These are phyloP conservation scores for Mesorhabditis sp. DNA, from an alignment of 2,888 invertebrate species.

Conservation along the genomic window DNA sequence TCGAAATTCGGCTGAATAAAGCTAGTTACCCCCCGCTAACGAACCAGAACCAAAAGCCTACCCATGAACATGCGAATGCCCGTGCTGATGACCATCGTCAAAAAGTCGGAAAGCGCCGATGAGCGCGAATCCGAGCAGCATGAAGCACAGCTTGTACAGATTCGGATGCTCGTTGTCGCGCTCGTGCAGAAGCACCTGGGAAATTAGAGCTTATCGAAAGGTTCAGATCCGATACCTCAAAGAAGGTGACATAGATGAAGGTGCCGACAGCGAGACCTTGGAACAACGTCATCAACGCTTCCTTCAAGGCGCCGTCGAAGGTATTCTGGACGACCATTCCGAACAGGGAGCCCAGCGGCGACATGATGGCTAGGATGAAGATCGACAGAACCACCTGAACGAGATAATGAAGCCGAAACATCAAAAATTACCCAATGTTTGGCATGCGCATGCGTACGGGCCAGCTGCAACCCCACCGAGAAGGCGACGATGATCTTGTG, in stretches of 20 bases:
- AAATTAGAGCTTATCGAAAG: background rate
- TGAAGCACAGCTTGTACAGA: constrained; percentile 49
- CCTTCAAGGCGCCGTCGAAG: constrained; percentile 21
- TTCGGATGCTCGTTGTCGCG: constrained; percentile 58
- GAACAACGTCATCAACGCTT: constrained; percentile 56
- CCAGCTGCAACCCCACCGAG: constrained; percentile 63
- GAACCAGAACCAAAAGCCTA: background rate
- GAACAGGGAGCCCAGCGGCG: constrained; percentile 66
- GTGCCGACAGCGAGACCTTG: constrained; percentile 89
- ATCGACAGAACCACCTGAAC: constrained; percentile 44
- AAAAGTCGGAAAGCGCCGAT: constrained; percentile 50
- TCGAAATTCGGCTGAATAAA: no score
- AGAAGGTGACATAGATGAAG: constrained; percentile 87
- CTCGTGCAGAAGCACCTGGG: constrained; percentile 62
- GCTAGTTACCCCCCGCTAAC: no score
- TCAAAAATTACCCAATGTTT: constrained; percentile 40
- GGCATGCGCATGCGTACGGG: constrained; percentile 56
- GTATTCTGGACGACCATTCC: constrained; percentile 44
- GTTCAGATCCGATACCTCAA: constrained; percentile 73
- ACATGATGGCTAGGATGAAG: constrained; percentile 66
- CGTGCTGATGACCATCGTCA: constrained; percentile 19
- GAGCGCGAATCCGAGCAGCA: constrained; percentile 51
- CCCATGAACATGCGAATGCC: constrained; percentile 10
- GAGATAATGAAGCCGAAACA: background rate
- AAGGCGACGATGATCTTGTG: constrained; percentile 64